phyloP scores from a whole-genome alignment of 92 coral and sea anemone species.

The Phenganax subtilis region DNA sequence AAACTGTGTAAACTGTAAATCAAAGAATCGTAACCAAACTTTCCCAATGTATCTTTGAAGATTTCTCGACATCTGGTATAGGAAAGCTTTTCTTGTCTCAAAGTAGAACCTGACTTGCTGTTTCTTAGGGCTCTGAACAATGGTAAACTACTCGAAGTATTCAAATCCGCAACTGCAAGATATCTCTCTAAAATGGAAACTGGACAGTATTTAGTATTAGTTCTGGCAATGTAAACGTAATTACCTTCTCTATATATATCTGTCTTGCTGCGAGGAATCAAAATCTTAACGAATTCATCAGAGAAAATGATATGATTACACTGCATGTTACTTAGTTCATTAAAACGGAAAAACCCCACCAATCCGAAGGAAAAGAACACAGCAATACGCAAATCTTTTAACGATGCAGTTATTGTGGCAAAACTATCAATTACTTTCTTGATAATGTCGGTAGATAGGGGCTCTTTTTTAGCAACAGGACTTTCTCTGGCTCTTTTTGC shows the following conservation, averaged over 20 bases:
- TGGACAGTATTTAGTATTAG: slow-evolving; percentile 32
- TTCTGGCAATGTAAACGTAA: slow-evolving; percentile 16
- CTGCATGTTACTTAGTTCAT: slow-evolving; percentile 9
- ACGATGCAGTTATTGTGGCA: slow-evolving; percentile 14
- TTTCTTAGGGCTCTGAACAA: neutral
- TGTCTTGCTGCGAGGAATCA: slow-evolving; percentile 45
- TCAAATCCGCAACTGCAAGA: neutral
- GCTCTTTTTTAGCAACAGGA: slow-evolving; percentile 41
- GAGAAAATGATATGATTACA: neutral
- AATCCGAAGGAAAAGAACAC: slow-evolving; percentile 45
- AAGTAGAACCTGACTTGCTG: neutral
- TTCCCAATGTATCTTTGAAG: neutral
- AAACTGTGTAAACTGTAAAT: slow-evolving; percentile 1
- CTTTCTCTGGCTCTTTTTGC: slow-evolving; percentile 31
- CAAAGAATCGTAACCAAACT: neutral
- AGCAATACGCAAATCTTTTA: slow-evolving; percentile 46
- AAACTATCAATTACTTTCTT: slow-evolving; percentile 21
- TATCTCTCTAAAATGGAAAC: slow-evolving; percentile 23
- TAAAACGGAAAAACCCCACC: slow-evolving; percentile 46
- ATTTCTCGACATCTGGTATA: slow-evolving; percentile 1
- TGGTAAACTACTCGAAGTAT: neutral
- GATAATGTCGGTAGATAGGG: slow-evolving; percentile 42
- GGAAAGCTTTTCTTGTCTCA: neutral
- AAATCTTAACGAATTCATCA: slow-evolving; percentile 9
- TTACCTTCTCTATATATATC: slow-evolving; percentile 42